These are phyloP conservation scores for Callithrix jacchus DNA, from an alignment of 2,113 vertebrate species.

Conservation along the genomic window DNA sequence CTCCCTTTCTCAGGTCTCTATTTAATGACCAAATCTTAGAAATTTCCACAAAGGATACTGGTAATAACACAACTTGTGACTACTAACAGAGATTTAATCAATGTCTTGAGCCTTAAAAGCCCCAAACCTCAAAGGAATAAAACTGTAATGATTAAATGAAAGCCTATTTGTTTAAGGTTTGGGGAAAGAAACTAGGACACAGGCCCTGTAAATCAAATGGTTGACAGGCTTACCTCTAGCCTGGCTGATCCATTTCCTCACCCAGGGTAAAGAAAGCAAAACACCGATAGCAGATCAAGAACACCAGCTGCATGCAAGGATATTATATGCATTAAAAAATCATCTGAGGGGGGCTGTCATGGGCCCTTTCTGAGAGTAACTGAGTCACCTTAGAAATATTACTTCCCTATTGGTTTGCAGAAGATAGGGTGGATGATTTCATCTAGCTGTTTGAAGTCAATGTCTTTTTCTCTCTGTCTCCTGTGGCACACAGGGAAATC, in stretches of 20 bases:
- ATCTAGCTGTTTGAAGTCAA: neutral
- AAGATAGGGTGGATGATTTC: neutral
- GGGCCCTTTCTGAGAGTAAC: neutral
- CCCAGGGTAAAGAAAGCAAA: slow-evolving; percentile 45
- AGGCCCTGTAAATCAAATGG: slow-evolving; percentile 63
- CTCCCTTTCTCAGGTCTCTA: neutral
- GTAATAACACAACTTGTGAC: slow-evolving; percentile 21
- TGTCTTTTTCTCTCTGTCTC: neutral
- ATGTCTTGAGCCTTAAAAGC: slow-evolving; percentile 67
- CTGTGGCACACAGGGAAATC: neutral
- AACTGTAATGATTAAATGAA: slow-evolving; percentile 66
- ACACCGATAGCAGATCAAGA: neutral
- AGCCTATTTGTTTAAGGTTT: slow-evolving; percentile 61
- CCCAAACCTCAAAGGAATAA: slow-evolving; percentile 65
- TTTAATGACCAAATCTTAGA: neutral
- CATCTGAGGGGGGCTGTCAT: neutral
- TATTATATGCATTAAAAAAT: neutral
- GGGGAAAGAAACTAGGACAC: neutral
- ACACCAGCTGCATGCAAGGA: neutral
- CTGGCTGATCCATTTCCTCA: slow-evolving; percentile 34
- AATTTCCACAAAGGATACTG: slow-evolving; percentile 18
- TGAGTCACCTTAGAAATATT: neutral
- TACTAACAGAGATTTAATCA: slow-evolving; percentile 67
- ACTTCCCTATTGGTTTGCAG: neutral
- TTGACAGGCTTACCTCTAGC: slow-evolving; percentile 57